phyloP scores from a whole-genome alignment of 2,113 vertebrate genomes.

The Corythoichthys haematopterus region DNA sequence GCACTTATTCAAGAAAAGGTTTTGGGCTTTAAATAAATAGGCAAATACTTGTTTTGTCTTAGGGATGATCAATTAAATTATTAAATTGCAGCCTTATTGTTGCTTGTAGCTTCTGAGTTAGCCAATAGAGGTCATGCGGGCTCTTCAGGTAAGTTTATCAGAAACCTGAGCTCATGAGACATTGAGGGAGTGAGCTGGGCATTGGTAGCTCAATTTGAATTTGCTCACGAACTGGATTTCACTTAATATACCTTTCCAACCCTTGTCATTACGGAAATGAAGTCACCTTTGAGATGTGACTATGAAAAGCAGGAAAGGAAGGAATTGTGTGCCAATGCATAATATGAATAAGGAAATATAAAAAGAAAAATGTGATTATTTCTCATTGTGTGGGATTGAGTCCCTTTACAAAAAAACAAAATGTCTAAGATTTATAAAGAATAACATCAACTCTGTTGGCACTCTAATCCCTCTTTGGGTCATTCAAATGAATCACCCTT shows the following conservation, averaged over 20 bases:
- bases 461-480: background rate
- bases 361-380: background rate
- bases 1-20: too few relatives aligned
- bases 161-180: too few relatives aligned
- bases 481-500: background rate
- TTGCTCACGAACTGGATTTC: background rate
- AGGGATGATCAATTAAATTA: too few relatives aligned
- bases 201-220: background rate
- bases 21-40: too few relatives aligned
- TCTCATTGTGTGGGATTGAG: background rate
- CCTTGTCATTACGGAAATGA: background rate
- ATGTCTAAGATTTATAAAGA: background rate
- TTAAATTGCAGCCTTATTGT: too few relatives aligned
- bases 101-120: too few relatives aligned
- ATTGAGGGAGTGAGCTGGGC: too few relatives aligned
- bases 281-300: background rate
- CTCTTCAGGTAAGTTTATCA: too few relatives aligned
- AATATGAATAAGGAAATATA: background rate
- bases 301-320: background rate
- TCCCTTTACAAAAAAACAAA: background rate
- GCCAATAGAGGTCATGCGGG: too few relatives aligned
- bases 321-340: too few relatives aligned
- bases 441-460: constrained; percentile 3
- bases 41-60: too few relatives aligned
- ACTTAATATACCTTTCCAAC: background rate